Evolutionary conservation across 2,113 vertebrate genomes (phyloP), one percentile per base, ranked within the genome.

Genomic region (Amazona guildingii): DNA sequence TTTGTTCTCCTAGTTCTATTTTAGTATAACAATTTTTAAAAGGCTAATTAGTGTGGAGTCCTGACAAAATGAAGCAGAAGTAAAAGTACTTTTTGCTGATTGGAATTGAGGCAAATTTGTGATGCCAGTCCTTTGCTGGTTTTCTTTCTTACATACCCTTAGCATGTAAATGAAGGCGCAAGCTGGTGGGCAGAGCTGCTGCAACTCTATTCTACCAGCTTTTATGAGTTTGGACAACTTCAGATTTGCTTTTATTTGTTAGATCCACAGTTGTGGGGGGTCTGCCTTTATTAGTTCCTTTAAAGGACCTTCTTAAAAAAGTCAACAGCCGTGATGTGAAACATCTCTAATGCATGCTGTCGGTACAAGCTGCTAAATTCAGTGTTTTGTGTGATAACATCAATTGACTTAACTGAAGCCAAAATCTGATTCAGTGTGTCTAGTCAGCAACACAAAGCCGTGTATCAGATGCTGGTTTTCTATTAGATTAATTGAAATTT

Each of bases 381-480:
- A 55, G 43, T 79, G 3, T 87, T 94, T 90, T 79, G 10, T 79
- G 8, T 49, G 84, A 83, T 91, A 89, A 74, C 37, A 85, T 90
- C 87, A 79, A 3, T n/a, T 87, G 84, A 85, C 44, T 94, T 91
- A 94, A 87, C 51, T 91, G 63, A 69, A 95, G 70, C 63, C 83
- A 86, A 73, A 72, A 49, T 90, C 52, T 85, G 29, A 17, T 75
- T 83, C 27, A 43, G 17, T 91, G 17, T 93, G 66, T 88, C 52
- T 92, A 79, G n/a, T 91, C 66, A 91, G 48, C 81, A 91, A 7
- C 39, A 35, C 67, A 88, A 88, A 94, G 31, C 37, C 59, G 2
- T 89, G 6, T 64, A 73, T 95, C 81, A 89, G 41, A 77, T 91
- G 21, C 27, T 87, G n/a, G 3, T 80, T 96, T 92, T 91, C 3